Percentiles rank a stretch among this genome's conserved stretches.
These are phyloP conservation scores for Leptestheria dahalacensis DNA, from an alignment of 1,140 invertebrate genomes.

Conservation along the genomic window DNA sequence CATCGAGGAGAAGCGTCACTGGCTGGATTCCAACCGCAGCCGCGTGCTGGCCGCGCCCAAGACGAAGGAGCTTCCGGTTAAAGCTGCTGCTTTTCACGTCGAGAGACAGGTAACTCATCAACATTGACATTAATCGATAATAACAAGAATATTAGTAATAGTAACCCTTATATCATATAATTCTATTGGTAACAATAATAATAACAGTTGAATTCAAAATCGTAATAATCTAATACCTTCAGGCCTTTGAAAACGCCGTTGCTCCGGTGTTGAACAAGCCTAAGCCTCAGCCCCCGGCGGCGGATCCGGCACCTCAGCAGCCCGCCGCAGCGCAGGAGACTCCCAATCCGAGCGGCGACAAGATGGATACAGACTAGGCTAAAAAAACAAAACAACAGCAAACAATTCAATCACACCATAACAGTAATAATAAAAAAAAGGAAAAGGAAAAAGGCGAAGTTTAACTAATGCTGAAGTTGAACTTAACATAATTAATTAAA, in stretches of 20 bases:
- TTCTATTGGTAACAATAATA: no score
- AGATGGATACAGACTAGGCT: conserved; percentile 6
- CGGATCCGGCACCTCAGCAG: neutral
- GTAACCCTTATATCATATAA: conserved; percentile 9
- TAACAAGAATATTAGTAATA: no score
- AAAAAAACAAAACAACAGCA: no score
- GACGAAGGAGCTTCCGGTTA: conserved; percentile 46
- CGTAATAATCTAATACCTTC: conserved; percentile 18
- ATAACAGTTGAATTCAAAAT: no score
- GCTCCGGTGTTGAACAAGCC: conserved; percentile 67
- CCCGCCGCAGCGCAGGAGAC: neutral
- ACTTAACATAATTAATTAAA: no score
- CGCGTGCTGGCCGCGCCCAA: conserved; percentile 40
- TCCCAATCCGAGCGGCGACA: neutral
- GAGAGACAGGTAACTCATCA: conserved; percentile 47
- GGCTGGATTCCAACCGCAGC: conserved; percentile 52
- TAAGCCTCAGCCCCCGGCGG: conserved; percentile 49
- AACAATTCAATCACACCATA: no score
- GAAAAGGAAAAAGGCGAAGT: no score
- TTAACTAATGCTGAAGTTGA: no score
- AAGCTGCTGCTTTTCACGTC: conserved; percentile 53
- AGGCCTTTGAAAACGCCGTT: conserved; percentile 50
- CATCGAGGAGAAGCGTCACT: conserved; percentile 37
- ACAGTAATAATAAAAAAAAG: no score
- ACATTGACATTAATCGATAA: neutral